Evolutionary conservation across 2,797 vertebrate species (phyloP).

Genomic region (Acanthornis magna): DNA sequence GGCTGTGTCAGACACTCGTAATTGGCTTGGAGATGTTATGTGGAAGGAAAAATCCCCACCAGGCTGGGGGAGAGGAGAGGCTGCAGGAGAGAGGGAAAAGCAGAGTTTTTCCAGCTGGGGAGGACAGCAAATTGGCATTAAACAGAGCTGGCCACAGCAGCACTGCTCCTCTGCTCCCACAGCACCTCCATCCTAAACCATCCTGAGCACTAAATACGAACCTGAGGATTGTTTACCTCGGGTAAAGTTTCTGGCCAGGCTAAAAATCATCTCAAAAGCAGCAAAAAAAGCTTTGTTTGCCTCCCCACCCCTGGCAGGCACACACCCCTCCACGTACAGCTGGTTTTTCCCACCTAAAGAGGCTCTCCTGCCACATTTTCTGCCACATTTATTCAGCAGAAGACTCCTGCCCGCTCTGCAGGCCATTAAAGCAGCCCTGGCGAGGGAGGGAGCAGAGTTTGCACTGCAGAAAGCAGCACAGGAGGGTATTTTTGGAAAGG

Average conservation of each 20-base stretch:
- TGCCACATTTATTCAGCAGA: neutral
- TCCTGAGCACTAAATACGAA: slow-evolving; percentile 31
- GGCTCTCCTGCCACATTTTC: neutral
- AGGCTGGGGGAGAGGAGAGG: neutral
- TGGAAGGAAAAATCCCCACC: neutral
- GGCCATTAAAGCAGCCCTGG: neutral
- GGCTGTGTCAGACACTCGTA: neutral
- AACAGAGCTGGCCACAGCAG: neutral
- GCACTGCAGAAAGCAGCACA: neutral
- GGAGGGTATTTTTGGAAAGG: neutral
- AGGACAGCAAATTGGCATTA: neutral
- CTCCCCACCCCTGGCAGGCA: neutral
- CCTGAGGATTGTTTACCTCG: neutral
- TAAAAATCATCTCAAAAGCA: neutral
- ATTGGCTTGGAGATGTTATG: neutral
- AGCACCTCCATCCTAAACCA: neutral
- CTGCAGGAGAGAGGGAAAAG: neutral
- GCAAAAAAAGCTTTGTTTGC: neutral
- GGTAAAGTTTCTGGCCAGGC: neutral
- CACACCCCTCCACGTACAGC: accelerated
- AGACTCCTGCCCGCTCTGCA: neutral
- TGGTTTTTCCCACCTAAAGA: accelerated
- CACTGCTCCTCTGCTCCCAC: neutral
- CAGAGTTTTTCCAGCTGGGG: neutral
- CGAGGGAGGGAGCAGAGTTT: neutral